Base-by-base conservation (phyloP, 2,888 invertebrate species). In the Abrostola tripartita region DNA sequence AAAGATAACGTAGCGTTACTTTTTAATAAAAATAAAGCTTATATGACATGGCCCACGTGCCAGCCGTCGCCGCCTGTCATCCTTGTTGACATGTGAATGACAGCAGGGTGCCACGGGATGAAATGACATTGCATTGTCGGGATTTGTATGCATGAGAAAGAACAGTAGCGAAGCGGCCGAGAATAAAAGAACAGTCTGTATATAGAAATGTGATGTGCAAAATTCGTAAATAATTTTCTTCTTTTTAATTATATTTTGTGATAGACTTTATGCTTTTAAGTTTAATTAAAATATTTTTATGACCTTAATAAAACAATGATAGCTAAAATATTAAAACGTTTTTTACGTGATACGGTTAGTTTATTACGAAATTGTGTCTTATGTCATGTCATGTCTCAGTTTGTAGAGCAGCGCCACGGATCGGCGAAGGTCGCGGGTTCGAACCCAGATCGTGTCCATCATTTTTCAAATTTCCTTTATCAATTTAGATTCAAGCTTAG, bases 11-110 rank as follows among this genome's bases (percentile, higher is more conserved):
- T 53, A 52, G 61, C 72, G 65, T 65, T 54, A 63, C 65, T 86
- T 87, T 88, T 87, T 85, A 86, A 82, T 82, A 85, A 81, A 85
- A 86, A 83, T 85, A 87, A 90, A 91, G 86, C 87, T 78, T 81
- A 88, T 88, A 86, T 87, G 89, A 87, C 88, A 87, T 79, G 83
- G 86, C 87, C 65, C 92, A 90, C 91, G 92, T 93, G 92, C 85
- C 84, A 71, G 74, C 73, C 81, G 88, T 91, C 88, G 81, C 69
- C 91, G 85, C 74, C 84, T 91, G 92, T 92, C 92, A 90, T 73
- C 70, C 51, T 49, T 62, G 61, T 54, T 89, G 92, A 92, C 91
- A 90, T 80, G 85, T 85, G 88, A 90, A 86, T 91, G 92, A 91
- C 92, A 90, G 78, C 71, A 61, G 83, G 75, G 82, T 74, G 76